Percentiles rank a stretch among this genome's conserved stretches.
Evolutionary conservation across 2,797 vertebrate species (phyloP).

Genomic region (Rhincodon typus): DNA sequence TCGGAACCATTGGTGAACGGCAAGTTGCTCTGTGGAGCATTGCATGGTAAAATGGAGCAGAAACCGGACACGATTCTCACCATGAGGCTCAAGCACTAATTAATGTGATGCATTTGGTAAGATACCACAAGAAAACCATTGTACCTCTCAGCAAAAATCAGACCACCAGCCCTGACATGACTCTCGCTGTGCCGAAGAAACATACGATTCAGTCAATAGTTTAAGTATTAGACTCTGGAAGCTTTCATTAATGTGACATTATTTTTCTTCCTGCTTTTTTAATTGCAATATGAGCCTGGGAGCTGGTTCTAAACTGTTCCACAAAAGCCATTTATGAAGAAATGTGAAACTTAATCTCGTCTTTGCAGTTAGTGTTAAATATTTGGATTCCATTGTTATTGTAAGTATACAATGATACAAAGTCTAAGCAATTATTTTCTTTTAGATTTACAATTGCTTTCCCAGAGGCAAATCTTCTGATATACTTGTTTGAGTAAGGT

Average conservation of each 20-base stretch:
- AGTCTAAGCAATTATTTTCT: background rate
- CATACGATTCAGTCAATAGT: background rate
- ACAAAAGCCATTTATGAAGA: background rate
- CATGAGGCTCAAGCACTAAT: too few species aligned
- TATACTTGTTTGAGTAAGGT: constrained; percentile 7
- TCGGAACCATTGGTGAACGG: too few species aligned
- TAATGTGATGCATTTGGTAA: too few species aligned
- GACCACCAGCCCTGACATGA: too few species aligned
- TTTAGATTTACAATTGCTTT: background rate
- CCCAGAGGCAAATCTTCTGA: constrained; percentile 20
- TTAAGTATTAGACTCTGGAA: background rate
- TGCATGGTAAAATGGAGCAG: too few species aligned
- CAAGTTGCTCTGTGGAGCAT: too few species aligned
- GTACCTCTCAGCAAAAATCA: too few species aligned
- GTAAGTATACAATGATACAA: background rate
- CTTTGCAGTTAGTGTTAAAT: background rate
- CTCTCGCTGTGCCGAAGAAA: too few species aligned
- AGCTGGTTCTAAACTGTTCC: background rate
- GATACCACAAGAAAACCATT: too few species aligned
- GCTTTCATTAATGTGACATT: background rate
- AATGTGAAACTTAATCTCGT: background rate
- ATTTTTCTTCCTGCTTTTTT: background rate
- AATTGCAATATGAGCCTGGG: background rate
- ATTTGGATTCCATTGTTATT: constrained; percentile 9
- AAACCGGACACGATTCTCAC: too few species aligned